A percentile compares a stretch with the other conserved stretches of the same genome.
These are phyloP conservation scores for Prosapia bicincta DNA, from an alignment of 2,888 invertebrate genomes.

Conservation along the genomic window DNA sequence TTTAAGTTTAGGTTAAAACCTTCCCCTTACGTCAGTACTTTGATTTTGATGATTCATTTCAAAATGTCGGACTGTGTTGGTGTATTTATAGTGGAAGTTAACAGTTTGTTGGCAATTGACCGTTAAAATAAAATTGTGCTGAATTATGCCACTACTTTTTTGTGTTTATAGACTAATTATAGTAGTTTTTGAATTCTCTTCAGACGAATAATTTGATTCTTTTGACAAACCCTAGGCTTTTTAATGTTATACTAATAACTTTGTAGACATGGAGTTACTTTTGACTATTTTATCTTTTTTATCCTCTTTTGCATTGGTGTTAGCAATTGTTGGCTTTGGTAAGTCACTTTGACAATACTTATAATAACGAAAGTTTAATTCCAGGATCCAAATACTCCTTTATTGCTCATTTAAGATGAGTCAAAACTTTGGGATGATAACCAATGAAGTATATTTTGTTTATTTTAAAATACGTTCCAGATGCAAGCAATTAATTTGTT, in stretches of 20 bases:
- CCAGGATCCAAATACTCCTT: too few species aligned
- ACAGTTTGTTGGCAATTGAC: not conserved
- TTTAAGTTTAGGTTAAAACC: too few species aligned
- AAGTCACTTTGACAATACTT: constrained; percentile 22
- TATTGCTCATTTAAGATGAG: too few species aligned
- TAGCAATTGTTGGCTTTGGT: constrained; percentile 29
- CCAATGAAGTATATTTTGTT: too few species aligned
- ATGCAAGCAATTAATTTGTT: too few species aligned
- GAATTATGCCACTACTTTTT: not conserved
- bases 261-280: constrained; percentile 25
- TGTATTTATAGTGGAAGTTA: not conserved
- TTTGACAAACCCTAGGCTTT: not conserved
- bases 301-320: constrained; percentile 25
- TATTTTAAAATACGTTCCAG: too few species aligned
- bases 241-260: not conserved
- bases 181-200: not conserved
- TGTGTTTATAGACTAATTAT: not conserved
- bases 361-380: too few species aligned
- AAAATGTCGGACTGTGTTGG: not conserved
- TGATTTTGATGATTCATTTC: not conserved
- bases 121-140: not conserved
- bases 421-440: too few species aligned
- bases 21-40: not conserved
- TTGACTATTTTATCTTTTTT: constrained; percentile 27
- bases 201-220: not conserved